Evolutionary conservation across 2,888 invertebrate species (phyloP).

Genomic region (Teleiodes luculella): DNA sequence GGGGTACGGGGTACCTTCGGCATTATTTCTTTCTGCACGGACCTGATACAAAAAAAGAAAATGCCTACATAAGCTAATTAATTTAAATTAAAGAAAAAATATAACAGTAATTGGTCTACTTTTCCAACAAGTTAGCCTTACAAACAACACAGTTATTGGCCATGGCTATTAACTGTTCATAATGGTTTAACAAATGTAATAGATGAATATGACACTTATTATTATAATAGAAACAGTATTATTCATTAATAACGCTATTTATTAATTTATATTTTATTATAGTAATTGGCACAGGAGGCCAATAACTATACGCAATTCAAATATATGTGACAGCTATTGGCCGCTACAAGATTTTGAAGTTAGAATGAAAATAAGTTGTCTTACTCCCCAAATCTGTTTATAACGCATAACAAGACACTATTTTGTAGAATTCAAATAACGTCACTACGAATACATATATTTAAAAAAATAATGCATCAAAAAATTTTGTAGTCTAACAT

Average conservation of each 20-base stretch:
- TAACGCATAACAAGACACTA: background rate
- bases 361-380: background rate
- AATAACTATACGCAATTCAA: constrained; percentile 11
- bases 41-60: constrained; percentile 5
- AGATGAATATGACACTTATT: background rate
- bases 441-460: too few species aligned
- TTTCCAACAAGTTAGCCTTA: background rate
- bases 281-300: background rate
- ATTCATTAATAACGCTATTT: background rate
- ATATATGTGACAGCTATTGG: constrained; percentile 11
- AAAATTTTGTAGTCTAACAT: background rate
- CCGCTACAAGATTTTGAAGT: constrained; percentile 11
- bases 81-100: background rate
- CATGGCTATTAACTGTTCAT: background rate
- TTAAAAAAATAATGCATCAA: background rate
- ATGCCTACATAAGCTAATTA: background rate
- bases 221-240: background rate
- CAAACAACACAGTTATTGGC: constrained; percentile 10
- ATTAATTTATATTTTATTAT: background rate
- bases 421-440: constrained; percentile 1
- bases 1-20: constrained; percentile 15
- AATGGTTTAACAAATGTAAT: background rate
- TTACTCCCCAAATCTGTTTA: constrained; percentile 1
- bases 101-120: background rate
- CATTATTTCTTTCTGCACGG: constrained; percentile 6